Evolutionary conservation across 2,113 vertebrate species (phyloP).

Genomic region (Herpetotheres cachinnans): DNA sequence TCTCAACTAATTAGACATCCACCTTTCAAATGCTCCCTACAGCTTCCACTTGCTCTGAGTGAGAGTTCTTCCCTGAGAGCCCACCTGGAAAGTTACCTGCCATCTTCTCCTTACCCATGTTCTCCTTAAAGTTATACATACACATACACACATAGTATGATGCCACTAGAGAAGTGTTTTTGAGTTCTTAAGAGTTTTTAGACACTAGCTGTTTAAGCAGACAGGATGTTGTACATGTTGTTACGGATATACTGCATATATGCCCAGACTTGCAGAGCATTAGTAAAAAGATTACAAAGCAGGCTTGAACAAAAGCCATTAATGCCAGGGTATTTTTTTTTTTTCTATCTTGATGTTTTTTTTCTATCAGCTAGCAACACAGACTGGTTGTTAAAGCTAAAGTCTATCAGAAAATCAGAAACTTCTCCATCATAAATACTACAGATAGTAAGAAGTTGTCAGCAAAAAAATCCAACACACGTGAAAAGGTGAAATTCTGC

Average conservation of each 20-base stretch:
- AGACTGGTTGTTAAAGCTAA: not conserved
- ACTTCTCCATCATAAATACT: not conserved
- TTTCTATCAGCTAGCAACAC: not conserved
- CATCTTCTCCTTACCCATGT: not conserved
- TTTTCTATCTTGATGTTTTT: not conserved
- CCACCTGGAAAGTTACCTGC: not conserved
- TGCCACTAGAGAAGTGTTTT: not conserved
- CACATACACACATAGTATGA: no score
- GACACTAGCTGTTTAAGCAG: not conserved
- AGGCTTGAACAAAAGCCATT: not conserved
- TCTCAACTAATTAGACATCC: not conserved
- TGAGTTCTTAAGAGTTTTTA: not conserved
- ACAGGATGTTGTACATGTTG: not conserved
- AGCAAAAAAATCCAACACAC: not conserved
- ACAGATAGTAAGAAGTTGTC: not conserved
- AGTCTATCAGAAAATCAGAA: not conserved
- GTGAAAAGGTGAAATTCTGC: not conserved
- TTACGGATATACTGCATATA: not conserved
- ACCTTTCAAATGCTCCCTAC: not conserved
- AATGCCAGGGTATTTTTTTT: not conserved
- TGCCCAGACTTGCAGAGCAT: not conserved
- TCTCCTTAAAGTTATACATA: not conserved
- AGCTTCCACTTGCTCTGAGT: not conserved
- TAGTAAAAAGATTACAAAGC: not conserved
- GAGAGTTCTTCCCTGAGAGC: not conserved